Evolutionary conservation across 2,888 invertebrate genomes (phyloP), one percentile per base, ranked within the genome.

Genomic region (Drosophila neutralis): DNA sequence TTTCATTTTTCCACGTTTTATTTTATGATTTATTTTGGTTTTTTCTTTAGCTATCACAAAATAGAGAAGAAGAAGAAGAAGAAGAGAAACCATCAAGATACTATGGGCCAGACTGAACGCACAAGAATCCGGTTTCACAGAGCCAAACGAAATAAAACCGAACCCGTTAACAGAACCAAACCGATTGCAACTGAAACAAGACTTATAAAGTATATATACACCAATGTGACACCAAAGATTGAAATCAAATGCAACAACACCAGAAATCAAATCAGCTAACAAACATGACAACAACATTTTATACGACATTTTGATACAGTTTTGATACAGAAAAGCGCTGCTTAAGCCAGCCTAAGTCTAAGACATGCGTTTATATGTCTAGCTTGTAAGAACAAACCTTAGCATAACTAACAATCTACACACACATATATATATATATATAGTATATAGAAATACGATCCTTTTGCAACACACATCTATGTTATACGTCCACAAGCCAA

Each of bases 181-280:
- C 73, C 75, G 73, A 75, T 76, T 63, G 84, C 80, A 89, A 89
- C 87, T 81, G 69, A 68, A 70, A 82, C 72, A 87, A 84, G 84
- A 84, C 84, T 84, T 87, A 69, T 58, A 67, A 45, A 69, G 11
- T 36, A 69, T 63, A 76, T 56, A 69, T 63, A 61, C 29, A 70
- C 15, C 59, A 64, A 61, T 48, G 21, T 33, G 59, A 78, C 66
- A 78, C 63, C 71, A 75, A 78, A 66, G 18, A 63, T 70, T 60
- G 21, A 60, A 65, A 69, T 66, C 65, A 69, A 75, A 73, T 54
- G 56, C 61, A 64, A 38, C 38, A 56, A 59, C 38, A 38, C 21
- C 63, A 38, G 31, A 57, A 74, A 69, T 62, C 65, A 61, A 53
- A 81, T 36, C 67, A 81, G 63, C 68, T 42, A 74, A 72, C 42